These are phyloP conservation scores for Celastrina argiolus DNA, from an alignment of 2,888 invertebrate species.

Conservation along the genomic window DNA sequence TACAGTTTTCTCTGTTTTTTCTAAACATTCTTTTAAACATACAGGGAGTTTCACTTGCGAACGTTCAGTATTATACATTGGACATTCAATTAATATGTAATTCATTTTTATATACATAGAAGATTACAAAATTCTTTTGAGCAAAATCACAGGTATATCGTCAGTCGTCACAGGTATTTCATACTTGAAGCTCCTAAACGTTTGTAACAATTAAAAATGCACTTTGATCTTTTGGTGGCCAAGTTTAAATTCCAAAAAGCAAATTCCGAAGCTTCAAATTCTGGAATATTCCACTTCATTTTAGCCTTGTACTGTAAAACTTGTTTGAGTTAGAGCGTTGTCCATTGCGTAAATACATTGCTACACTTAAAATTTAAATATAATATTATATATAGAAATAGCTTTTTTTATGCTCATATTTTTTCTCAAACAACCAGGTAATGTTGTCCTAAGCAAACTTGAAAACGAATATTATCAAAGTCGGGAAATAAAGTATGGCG, in stretches of 20 bases:
- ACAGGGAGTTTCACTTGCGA: too few relatives aligned
- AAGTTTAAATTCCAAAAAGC: neutral
- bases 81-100: too few relatives aligned
- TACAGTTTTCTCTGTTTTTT: too few relatives aligned
- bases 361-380: neutral
- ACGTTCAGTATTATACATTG: too few relatives aligned
- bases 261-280: neutral
- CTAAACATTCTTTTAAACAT: too few relatives aligned
- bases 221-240: neutral
- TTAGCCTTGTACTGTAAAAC: neutral
- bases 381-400: too few relatives aligned
- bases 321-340: neutral
- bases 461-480: too few relatives aligned
- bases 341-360: neutral
- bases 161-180: neutral
- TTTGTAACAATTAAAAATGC: neutral
- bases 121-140: neutral
- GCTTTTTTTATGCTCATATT: too few relatives aligned
- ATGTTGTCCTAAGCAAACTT: too few relatives aligned
- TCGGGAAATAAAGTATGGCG: too few relatives aligned
- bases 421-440: too few relatives aligned
- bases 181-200: neutral
- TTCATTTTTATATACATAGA: too few relatives aligned
- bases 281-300: conserved; percentile 1
- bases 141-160: neutral